Conservation (phyloP, 2,113 vertebrate genomes). For the Chamaetylas fuelleborni region DNA sequence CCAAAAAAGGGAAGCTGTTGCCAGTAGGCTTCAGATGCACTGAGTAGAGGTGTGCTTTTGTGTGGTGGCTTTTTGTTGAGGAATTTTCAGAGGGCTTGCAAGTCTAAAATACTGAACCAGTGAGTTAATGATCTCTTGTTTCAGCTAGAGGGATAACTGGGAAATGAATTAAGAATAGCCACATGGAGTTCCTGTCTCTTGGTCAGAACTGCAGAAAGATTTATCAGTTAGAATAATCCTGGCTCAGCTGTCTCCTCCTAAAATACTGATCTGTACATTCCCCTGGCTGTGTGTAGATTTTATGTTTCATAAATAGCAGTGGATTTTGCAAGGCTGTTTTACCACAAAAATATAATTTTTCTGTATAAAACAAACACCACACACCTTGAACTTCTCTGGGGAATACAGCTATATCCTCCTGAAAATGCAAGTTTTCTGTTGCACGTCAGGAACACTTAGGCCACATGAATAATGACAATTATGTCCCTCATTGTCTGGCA, state of each 20-base stretch:
- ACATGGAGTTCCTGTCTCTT: background rate
- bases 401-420: background rate
- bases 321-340: background rate
- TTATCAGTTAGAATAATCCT: background rate
- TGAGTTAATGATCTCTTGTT: background rate
- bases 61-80: background rate
- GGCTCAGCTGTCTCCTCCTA: background rate
- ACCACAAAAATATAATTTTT: background rate
- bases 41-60: background rate
- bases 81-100: background rate
- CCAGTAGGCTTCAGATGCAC: background rate
- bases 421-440: background rate
- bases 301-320: background rate
- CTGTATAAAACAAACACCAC: background rate
- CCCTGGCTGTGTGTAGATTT: background rate
- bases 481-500: background rate
- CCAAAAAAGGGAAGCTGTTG: background rate
- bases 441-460: rapidly evolving
- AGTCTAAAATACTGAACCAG: background rate
- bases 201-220: background rate
- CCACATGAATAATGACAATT: background rate
- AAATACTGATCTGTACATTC: background rate
- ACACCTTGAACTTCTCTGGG: background rate
- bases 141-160: background rate
- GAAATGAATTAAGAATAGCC: background rate